Percentiles rank a stretch among this genome's conserved stretches.
Evolutionary conservation across 2,888 invertebrate species (phyloP).

Genomic region (Pristionchus entomophagus): DNA sequence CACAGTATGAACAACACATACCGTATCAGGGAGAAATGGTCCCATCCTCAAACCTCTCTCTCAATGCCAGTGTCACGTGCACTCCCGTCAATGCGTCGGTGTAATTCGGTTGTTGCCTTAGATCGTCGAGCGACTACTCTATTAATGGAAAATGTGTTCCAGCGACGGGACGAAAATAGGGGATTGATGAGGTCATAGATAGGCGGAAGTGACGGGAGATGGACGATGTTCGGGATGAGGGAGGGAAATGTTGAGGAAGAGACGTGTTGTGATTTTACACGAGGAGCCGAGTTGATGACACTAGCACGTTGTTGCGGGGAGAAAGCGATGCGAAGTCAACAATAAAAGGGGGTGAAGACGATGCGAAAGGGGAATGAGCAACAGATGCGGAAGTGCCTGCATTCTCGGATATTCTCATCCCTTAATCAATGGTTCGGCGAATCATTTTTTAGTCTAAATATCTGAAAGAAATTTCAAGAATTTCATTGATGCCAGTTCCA

Average conservation of each 20-base stretch:
- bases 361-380: neutral
- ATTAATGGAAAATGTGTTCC: conserved; percentile 7
- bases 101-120: neutral
- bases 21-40: neutral
- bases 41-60: neutral
- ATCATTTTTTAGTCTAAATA: too few relatives aligned
- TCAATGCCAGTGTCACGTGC: neutral
- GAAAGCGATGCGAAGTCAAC: neutral
- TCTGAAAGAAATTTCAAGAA: too few relatives aligned
- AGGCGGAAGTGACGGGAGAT: neutral
- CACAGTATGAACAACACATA: too few relatives aligned
- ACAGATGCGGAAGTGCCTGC: neutral
- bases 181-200: neutral
- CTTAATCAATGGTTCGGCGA: too few relatives aligned
- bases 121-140: neutral
- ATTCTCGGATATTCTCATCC: too few relatives aligned
- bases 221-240: neutral
- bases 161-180: too few relatives aligned
- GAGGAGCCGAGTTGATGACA: neutral
- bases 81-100: neutral
- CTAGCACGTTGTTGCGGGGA: neutral
- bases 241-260: neutral
- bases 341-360: neutral
- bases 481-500: too few relatives aligned
- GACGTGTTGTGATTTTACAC: conserved; percentile 27